Conservation (phyloP, 1,140 invertebrate species). For the Phthorimaea operculella region DNA sequence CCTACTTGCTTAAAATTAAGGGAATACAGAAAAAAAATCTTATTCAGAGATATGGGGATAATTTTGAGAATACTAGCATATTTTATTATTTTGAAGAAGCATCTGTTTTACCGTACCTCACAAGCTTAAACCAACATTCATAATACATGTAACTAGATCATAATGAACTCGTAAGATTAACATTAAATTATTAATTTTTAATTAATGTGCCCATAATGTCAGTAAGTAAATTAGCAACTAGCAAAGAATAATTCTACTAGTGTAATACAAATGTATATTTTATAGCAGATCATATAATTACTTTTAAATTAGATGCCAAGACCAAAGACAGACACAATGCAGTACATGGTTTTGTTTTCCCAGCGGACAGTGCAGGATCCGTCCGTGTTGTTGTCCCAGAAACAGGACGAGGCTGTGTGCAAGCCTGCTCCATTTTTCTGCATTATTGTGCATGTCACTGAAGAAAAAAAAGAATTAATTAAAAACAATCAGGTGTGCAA, state of each 20-base stretch:
- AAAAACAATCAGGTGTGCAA: too few relatives aligned
- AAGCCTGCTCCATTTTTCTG: conserved; percentile 98
- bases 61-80: too few relatives aligned
- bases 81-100: too few relatives aligned
- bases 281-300: not conserved
- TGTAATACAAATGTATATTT: conserved; percentile 3
- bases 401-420: conserved; percentile 97
- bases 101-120: too few relatives aligned
- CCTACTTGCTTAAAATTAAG: conserved; percentile 61
- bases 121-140: too few relatives aligned
- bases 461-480: conserved; percentile 8
- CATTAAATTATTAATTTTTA: too few relatives aligned
- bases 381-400: conserved; percentile 97
- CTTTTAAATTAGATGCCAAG: conserved; percentile 77
- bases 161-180: too few relatives aligned
- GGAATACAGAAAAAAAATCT: conserved; percentile 22
- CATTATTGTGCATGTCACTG: conserved; percentile 98
- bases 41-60: too few relatives aligned
- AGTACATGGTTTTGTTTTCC: conserved; percentile 99
- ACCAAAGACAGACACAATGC: conserved; percentile 94
- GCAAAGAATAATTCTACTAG: not conserved
- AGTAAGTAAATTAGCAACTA: too few relatives aligned
- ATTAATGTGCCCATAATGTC: too few relatives aligned
- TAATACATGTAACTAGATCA: too few relatives aligned
- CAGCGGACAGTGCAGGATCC: conserved; percentile 97